Evolutionary conservation across 2,113 vertebrate species (phyloP), one percentile per base, ranked within the genome.

Genomic region (Rhizomys pruinosus): DNA sequence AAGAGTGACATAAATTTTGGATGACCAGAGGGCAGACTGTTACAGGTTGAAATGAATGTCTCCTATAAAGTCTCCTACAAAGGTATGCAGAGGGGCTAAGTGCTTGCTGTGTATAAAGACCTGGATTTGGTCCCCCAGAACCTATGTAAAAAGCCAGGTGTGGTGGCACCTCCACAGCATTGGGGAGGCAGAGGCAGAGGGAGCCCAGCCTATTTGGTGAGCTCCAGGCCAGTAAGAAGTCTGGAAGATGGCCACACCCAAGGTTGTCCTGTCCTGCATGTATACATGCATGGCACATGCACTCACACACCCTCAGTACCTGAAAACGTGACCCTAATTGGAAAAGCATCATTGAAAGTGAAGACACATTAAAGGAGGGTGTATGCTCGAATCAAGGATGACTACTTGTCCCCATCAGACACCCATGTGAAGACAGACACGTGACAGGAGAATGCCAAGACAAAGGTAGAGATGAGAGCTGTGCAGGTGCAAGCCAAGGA

Each of bases 401-500:
- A 88, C 37, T 39, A 7, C 12, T n/a, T 80, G n/a, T 74, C 76
- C 66, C 78, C 91, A 66, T 25, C 86, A 91, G 66, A 71, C 64
- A 95, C 72, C 44, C 73, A 71, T 23, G 19, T 74, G 52, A 94
- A 89, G 74, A 95, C 44, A 90, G 86, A 94, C 42, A 42, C 39
- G n/a, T 37, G 27, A 52, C 84, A 55, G 84, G 61, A 96, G 66
- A 87, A 84, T 42, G 85, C 72, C 80, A 84, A 47, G 23, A 79
- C n/a, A 73, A 92, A 96, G 37, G 59, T 17, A 92, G 61, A 88
- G 68, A 82, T 0, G 76, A 23, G 37, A 91, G 55, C 79, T 55
- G 74, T 32, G 57, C 15, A 84, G 71, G 52, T 80, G 7, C 32
- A 81, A 94, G 79, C n/a, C 23, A 69, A 63, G 79, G 20, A 92